Base-by-base conservation (phyloP, 2,888 invertebrate species). In the Perithous albicinctus region DNA sequence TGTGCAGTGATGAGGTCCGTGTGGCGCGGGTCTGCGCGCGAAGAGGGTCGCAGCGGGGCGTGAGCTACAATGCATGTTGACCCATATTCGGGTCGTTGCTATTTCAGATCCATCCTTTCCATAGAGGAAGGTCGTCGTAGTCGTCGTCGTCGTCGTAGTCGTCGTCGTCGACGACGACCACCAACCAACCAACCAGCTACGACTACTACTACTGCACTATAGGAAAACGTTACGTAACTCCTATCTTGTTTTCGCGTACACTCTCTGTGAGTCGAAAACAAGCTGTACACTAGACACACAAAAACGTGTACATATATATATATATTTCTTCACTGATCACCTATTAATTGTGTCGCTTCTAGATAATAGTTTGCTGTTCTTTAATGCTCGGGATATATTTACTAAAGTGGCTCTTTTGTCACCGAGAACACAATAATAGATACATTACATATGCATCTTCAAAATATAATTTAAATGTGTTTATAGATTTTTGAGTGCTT, bases 1-100 rank as follows among this genome's bases (percentile, higher is more conserved):
- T 51, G 80, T 73, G 73, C 73, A 76, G 81, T 86, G n/a, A n/a
- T n/a, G 83, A 77, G 70, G 72, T 80, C 80, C 85, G 84, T 81
- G 83, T 81, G 83, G 84, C 83, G 83, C 85, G 85, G 54, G 64
- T 63, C 64, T 26, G 48, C 66, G 77, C 59, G 81, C 64, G 70
- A 51, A 69, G 81, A 78, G 85, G 78, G 83, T 84, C 90, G 90
- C 86, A 89, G 90, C 90, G 91, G 91, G 91, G 91, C 91, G 91
- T 90, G 90, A 86, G 90, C 88, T 87, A 90, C 91, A 91, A 91
- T 92, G 92, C 92, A 92, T 89, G 92, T 91, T 92, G 92, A 92
- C 92, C 92, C 90, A 92, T 92, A 92, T 92, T 92, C 92, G 92
- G 92, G 92, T 92, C 92, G 92, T 92, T 92, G 91, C 92, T 92